Evolutionary conservation across 2,888 invertebrate species (phyloP), one percentile per base, ranked within the genome.

Genomic region (Platerodrilus igneus): DNA sequence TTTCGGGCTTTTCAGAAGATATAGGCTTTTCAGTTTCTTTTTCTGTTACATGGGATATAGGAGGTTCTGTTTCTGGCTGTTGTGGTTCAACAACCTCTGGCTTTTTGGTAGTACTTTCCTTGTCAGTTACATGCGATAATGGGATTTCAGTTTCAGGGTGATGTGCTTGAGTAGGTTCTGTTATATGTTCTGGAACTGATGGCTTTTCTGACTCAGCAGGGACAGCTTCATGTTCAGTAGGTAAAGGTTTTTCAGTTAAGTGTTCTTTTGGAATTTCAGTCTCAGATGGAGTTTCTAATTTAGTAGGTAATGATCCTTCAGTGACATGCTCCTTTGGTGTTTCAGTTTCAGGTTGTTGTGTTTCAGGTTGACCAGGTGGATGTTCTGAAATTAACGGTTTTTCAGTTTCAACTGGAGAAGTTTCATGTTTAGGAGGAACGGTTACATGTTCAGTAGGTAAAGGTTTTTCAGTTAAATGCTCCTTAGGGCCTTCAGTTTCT

Each of bases 1-100:
- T 68, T 51, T 68, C 68, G 33, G 27, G 18, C 19, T 26, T 23
- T 29, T 45, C 29, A 9, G 33, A 13, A n/a, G 9, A 11, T 13
- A 17, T 26, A 9, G 9, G 8, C n/a, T 23, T 18, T 26, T 9
- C 13, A 11, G 43, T 48, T 1, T 16, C 8, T 23, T 35, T 15
- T 10, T 1, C 13, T 32, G 15, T 28, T 8, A 10, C 5, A 8
- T 11, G 9, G 20, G 34, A 22, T 18, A 19, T 13, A 20, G 23
- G 25, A 4, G 19, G 9, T 27, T 25, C 31, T 6, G 15, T 23
- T 3, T 17, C 13, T 22, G 41, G 19, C 22, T 26, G 11, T 14
- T 15, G 30, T 7, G 35, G 16, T 35, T 31, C 31, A 7, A 14
- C 11, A 15, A 23, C 6, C 14, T 23, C 6, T 14, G 1, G 16